Evolutionary conservation across 2,797 vertebrate species (phyloP), one percentile per base, ranked within the genome.

Genomic region (Apogon talboti): DNA sequence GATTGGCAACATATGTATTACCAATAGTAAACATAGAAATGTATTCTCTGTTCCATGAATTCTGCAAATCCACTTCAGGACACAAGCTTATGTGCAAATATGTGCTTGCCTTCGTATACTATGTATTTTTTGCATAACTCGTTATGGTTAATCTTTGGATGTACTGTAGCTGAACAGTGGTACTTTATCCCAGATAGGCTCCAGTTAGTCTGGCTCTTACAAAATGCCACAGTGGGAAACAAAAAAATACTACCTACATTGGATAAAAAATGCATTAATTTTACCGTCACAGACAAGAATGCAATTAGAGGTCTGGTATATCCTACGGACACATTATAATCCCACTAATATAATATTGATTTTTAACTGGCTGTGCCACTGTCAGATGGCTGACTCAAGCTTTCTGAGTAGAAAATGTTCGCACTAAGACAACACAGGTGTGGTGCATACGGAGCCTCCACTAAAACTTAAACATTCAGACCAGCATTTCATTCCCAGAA

Each of bases 41-140:
- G 33, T 48, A 21, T 37, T 28, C 37, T 33, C 35, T 30, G 10
- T 44, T 52, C 33, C 12, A 28, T 51, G 15, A 5, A 24, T 2
- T 2, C 24, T 57, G 18, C 47, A 72, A 41, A 65, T 37, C 30
- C 49, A 75, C 30, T 55, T 65, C 50, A 68, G 51, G 13, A 58
- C 16, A n/a, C 11, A 4, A 11, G 11, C 7, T 50, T 42, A 56
- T 59, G 28, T 41, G n/a, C 38, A 58, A 43, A 64, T 40, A 40
- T 38, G 7, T 13, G 58, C 41, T 59, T 30, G 54, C 43, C 58
- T 51, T 15, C 47, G 46, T 54, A 71, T 53, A 58, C 10, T 50
- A 53, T 45, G 44, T 53, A 4, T 28, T 35, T 52, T 74, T 71
- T 71, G 53, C 57, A 64, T 28, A 28, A 28, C 2, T 28, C 6